Evolutionary conservation across 92 coral and sea anemone genomes (phyloP), one percentile per base, ranked within the genome.

Genomic region (Chrysogorgia sp.): DNA sequence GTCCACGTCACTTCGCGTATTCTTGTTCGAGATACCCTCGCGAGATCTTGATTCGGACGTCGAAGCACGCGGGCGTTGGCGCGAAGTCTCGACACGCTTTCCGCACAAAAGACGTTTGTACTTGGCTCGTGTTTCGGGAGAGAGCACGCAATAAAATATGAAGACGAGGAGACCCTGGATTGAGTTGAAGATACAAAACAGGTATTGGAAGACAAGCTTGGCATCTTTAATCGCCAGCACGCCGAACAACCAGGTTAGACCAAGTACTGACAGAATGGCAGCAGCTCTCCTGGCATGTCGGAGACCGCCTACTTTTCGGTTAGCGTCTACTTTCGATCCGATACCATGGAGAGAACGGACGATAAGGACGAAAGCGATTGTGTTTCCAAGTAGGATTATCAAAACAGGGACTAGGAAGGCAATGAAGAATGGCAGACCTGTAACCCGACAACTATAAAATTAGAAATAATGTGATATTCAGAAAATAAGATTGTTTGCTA

Each of bases 101-200:
- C 48, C 34, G 8, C 63, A 8, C 7, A 23, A 72, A 10, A 72
- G 61, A 12, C 34, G 31, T 20, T 41, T 72, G 79, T 72, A 72
- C 33, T 72, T 72, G 4, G 49, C 65, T 32, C 30, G 31, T 6
- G 79, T 72, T 34, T 52, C 65, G 7, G 19, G 0, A 3, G 79
- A 56, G 7, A 72, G 64, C 29, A 72, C 50, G 37, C 88, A 84
- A 28, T 84, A 81, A 63, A 84, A 84, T 1, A 84, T 74, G 43
- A 84, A 84, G 20, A 84, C 81, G 24, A 84, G 61, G 40, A 84
- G 67, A 2, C 87, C 87, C 13, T 84, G 87, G n/a, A 77, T 60
- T 40, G 87, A 84, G 47, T 84, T 84, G 83, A 77, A 84, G 58
- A 84, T 84, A 50, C 87, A 84, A 68, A 84, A 84, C 34, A 84